A percentile compares a stretch with the other conserved stretches of the same genome.
Evolutionary conservation across 1,140 invertebrate genomes (phyloP).

Genomic region (Tetramorium parvispinum): DNA sequence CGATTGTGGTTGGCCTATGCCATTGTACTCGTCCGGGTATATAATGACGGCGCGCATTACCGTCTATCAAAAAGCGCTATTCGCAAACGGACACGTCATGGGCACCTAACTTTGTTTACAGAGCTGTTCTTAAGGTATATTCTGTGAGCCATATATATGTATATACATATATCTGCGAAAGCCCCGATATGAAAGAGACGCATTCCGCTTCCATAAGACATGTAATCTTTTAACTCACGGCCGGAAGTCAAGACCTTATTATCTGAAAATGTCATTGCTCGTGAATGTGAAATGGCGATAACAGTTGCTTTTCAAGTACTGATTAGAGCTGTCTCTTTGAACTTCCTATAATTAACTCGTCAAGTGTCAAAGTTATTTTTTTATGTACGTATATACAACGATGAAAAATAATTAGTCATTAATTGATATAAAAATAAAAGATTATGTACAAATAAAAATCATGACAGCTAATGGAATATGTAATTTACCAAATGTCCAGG

Average conservation of each 20-base stretch:
- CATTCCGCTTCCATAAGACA: not conserved
- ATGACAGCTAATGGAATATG: not conserved
- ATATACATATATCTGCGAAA: not conserved
- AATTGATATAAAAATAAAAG: not conserved
- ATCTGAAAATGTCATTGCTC: constrained; percentile 1
- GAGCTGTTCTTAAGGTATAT: not conserved
- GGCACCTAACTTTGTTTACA: constrained; percentile 19
- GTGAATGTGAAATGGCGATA: constrained; percentile 12
- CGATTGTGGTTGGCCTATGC: constrained; percentile 33
- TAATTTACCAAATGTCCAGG: not conserved
- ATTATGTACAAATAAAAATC: not conserved
- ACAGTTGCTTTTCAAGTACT: not conserved
- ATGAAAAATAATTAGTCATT: not conserved
- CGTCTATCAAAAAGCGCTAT: constrained; percentile 41
- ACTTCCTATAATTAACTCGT: not conserved
- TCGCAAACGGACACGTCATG: constrained; percentile 46
- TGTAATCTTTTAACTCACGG: constrained; percentile 21
- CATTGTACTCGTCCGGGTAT: constrained; percentile 34
- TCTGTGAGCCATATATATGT: not conserved
- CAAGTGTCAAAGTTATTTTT: not conserved
- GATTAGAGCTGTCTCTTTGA: not conserved
- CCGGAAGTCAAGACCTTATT: constrained; percentile 20
- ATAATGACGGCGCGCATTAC: constrained; percentile 51
- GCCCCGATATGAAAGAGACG: not conserved
- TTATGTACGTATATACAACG: not conserved